Conservation (phyloP, 2,113 vertebrate genomes). For the Clarias magur region DNA sequence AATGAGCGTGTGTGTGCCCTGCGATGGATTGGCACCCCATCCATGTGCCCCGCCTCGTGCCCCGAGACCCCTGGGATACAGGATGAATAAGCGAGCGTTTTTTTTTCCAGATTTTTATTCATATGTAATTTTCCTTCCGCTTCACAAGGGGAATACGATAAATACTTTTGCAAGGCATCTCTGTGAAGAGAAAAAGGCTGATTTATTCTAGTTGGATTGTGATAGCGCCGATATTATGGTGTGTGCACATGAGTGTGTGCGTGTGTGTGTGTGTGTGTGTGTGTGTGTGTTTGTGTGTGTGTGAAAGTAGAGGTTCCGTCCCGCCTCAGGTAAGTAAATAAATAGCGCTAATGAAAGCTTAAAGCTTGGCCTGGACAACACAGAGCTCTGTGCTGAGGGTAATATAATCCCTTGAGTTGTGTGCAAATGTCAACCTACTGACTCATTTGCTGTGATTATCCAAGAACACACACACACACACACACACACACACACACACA, state of each 20-base stretch:
- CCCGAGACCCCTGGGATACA: too few species aligned
- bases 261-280: not conserved
- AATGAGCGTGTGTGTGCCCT: too few species aligned
- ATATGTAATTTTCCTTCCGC: too few species aligned
- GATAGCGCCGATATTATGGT: not conserved
- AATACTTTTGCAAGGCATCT: not conserved
- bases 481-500: slow-evolving; percentile 40
- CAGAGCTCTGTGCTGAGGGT: slow-evolving; percentile 51
- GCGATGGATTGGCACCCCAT: too few species aligned
- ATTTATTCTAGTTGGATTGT: not conserved
- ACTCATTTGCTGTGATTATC: slow-evolving; percentile 60
- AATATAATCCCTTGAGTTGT: slow-evolving; percentile 56
- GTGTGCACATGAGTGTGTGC: slow-evolving; percentile 2
- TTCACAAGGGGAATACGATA: too few species aligned
- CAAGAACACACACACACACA: slow-evolving; percentile 21
- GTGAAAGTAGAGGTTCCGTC: slow-evolving; percentile 42
- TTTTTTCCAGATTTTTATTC: too few species aligned
- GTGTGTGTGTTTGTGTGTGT: slow-evolving; percentile 25
- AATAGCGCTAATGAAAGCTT: slow-evolving; percentile 59
- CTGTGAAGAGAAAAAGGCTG: not conserved
- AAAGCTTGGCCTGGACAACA: slow-evolving; percentile 57
- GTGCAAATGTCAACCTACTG: slow-evolving; percentile 68
- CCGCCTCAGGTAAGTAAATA: slow-evolving; percentile 57
- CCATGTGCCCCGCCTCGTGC: too few species aligned
- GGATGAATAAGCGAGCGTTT: too few species aligned